Percentiles rank a stretch among this genome's conserved stretches.
These are phyloP conservation scores for Ephialtes manifestator DNA, from an alignment of 2,888 invertebrate genomes.

Conservation along the genomic window DNA sequence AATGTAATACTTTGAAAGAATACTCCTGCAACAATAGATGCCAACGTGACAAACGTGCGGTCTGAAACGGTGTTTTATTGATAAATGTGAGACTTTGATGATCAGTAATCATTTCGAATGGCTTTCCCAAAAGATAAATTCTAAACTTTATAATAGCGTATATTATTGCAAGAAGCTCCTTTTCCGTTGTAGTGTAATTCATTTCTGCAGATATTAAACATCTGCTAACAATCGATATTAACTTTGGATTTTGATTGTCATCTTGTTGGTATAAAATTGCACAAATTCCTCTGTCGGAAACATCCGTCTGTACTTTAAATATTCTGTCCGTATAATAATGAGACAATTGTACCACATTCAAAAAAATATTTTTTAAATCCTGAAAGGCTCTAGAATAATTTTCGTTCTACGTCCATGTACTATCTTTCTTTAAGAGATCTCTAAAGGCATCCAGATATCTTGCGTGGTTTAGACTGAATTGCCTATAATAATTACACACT, in stretches of 20 bases:
- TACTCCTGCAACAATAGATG: slow-evolving; percentile 26
- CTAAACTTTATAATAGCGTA: slow-evolving; percentile 40
- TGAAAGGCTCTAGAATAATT: slow-evolving; percentile 53
- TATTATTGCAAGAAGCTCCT: slow-evolving; percentile 68
- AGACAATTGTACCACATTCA: slow-evolving; percentile 45
- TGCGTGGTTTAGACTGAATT: slow-evolving; percentile 39
- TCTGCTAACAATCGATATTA: slow-evolving; percentile 72
- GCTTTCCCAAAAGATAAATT: slow-evolving; percentile 69
- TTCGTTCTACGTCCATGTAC: slow-evolving; percentile 61
- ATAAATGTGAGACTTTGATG: slow-evolving; percentile 73
- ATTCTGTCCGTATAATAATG: slow-evolving; percentile 47
- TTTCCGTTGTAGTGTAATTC: too few relatives aligned
- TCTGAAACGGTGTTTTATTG: slow-evolving; percentile 9
- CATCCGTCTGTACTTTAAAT: slow-evolving; percentile 69
- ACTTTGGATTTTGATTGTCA: slow-evolving; percentile 16
- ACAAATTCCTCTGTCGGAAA: slow-evolving; percentile 63
- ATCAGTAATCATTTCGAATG: slow-evolving; percentile 71
- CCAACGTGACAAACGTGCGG: slow-evolving; percentile 24
- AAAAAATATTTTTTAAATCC: slow-evolving; percentile 64
- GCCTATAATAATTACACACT: slow-evolving; percentile 61
- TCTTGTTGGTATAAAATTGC: slow-evolving; percentile 68
- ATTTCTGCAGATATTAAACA: slow-evolving; percentile 50
- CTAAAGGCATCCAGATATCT: slow-evolving; percentile 60
- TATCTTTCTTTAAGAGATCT: slow-evolving; percentile 45
- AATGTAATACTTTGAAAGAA: background rate